Evolutionary conservation across 2,888 invertebrate genomes (phyloP).

Genomic region (Spicauda simplicius): DNA sequence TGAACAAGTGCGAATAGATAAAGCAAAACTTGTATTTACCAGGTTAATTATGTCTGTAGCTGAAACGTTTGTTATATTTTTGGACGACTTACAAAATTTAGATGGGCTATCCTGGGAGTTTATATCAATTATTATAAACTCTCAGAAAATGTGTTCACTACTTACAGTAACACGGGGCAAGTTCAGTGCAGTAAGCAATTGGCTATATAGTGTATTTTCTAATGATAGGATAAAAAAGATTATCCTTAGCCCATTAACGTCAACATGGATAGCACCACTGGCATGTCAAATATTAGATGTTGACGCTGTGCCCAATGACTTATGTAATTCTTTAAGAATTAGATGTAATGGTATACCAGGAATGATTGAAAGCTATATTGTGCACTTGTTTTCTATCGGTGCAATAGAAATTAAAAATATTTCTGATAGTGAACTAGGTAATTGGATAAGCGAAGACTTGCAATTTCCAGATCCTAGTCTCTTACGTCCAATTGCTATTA

Average conservation of each 20-base stretch:
- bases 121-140: conserved; percentile 63
- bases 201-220: conserved; percentile 74
- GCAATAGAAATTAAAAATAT: conserved; percentile 68
- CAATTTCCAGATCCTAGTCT: conserved; percentile 66
- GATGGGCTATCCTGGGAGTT: conserved; percentile 76
- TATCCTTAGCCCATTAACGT: conserved; percentile 67
- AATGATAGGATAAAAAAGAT: conserved; percentile 70
- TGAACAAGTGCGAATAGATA: conserved; percentile 65
- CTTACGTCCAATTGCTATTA: conserved; percentile 66
- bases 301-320: conserved; percentile 79
- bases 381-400: conserved; percentile 77
- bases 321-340: conserved; percentile 72
- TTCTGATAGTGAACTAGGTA: conserved; percentile 53
- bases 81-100: conserved; percentile 81
- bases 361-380: conserved; percentile 78
- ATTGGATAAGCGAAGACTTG: conserved; percentile 57
- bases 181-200: conserved; percentile 64
- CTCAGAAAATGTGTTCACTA: conserved; percentile 65
- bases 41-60: conserved; percentile 63
- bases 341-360: conserved; percentile 82
- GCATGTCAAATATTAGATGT: conserved; percentile 87
- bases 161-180: conserved; percentile 69
- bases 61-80: conserved; percentile 64
- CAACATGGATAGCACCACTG: conserved; percentile 72
- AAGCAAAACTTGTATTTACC: conserved; percentile 66